These are phyloP conservation scores for Prionailurus bengalensis DNA, from an alignment of 2,113 vertebrate species.

Conservation along the genomic window DNA sequence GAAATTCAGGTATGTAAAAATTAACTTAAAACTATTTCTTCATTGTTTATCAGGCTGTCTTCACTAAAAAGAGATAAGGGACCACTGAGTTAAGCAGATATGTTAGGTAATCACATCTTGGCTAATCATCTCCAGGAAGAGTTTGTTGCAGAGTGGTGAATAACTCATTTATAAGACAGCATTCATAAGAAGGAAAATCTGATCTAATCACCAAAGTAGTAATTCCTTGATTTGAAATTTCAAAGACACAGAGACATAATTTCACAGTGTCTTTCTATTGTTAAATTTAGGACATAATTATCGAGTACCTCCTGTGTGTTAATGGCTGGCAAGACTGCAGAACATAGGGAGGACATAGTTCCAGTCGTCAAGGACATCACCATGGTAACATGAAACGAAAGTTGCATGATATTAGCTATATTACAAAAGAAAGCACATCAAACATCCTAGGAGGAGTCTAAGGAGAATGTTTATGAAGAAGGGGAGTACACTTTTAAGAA, in stretches of 20 bases:
- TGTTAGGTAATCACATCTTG: neutral
- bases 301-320: neutral
- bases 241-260: neutral
- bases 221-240: slow-evolving; percentile 28
- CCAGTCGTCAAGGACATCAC: neutral
- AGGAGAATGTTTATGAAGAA: neutral
- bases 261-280: neutral
- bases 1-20: slow-evolving; percentile 49
- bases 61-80: slow-evolving; percentile 12
- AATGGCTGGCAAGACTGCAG: neutral
- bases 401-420: neutral
- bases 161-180: neutral
- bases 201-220: neutral
- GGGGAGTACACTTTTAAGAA: neutral
- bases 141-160: neutral
- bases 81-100: neutral
- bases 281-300: neutral
- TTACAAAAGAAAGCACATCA: neutral
- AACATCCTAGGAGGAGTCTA: neutral
- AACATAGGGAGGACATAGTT: neutral
- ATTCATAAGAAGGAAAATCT: neutral
- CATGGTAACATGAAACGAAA: slow-evolving; percentile 1
- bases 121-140: neutral
- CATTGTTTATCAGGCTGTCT: neutral
- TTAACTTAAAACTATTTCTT: slow-evolving; percentile 25